Evolutionary conservation across 1,140 invertebrate genomes (phyloP).

Genomic region (Meloidogyne exigua): DNA sequence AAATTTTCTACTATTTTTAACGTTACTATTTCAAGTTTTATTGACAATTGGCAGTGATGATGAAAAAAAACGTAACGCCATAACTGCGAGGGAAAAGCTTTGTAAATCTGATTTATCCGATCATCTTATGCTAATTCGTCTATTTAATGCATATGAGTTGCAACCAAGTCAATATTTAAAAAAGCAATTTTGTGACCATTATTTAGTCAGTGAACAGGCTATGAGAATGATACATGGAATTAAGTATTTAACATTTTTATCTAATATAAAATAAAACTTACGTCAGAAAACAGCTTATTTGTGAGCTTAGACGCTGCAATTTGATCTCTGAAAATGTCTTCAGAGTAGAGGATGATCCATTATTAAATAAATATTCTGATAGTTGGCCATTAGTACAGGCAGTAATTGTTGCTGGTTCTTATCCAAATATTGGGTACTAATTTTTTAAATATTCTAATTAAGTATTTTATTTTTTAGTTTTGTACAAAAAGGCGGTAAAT

Average conservation of each 20-base stretch:
- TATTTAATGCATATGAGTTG: constrained; percentile 73
- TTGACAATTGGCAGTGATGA: constrained; percentile 43
- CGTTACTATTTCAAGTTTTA: constrained; percentile 48
- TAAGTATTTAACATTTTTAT: constrained; percentile 66
- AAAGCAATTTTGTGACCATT: constrained; percentile 74
- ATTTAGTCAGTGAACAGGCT: constrained; percentile 77
- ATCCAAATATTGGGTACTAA: constrained; percentile 51
- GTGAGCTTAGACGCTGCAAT: constrained; percentile 46
- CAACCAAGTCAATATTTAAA: constrained; percentile 36
- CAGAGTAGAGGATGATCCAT: constrained; percentile 33
- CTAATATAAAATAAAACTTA: not conserved
- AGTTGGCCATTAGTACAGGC: constrained; percentile 62
- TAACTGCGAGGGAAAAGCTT: constrained; percentile 72
- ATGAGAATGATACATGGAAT: constrained; percentile 79
- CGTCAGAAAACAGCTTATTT: constrained; percentile 48
- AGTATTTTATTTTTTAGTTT: constrained; percentile 26
- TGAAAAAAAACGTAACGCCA: constrained; percentile 64
- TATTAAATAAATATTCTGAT: constrained; percentile 43
- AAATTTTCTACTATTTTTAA: not conserved
- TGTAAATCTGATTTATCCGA: constrained; percentile 79
- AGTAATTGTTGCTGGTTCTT: constrained; percentile 61
- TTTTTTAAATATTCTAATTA: too few species aligned
- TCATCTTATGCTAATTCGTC: constrained; percentile 79
- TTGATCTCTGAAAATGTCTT: constrained; percentile 35
- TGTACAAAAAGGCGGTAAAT: constrained; percentile 40